These are phyloP conservation scores for Malurus cyaneus DNA, from an alignment of 2,113 vertebrate genomes.

Conservation along the genomic window DNA sequence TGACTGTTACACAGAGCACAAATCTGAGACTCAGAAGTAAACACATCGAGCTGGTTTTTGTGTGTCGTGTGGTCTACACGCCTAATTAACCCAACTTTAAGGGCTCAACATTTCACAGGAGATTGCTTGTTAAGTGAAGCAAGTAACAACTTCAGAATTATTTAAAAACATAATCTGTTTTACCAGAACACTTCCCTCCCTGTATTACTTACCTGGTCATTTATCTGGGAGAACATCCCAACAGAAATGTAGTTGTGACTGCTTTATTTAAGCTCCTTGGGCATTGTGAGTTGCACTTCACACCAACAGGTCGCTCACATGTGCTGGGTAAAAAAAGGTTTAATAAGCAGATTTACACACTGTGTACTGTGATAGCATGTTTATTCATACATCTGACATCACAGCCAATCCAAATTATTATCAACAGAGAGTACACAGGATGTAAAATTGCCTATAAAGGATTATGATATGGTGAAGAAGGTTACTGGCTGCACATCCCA, in stretches of 20 bases:
- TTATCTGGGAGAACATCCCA: neutral
- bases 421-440: neutral
- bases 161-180: neutral
- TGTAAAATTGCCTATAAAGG: conserved; percentile 54
- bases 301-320: neutral
- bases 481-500: neutral
- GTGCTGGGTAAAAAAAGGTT: neutral
- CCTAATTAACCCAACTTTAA: neutral
- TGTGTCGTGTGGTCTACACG: neutral
- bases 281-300: neutral
- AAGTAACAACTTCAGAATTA: neutral
- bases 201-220: neutral
- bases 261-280: neutral
- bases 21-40: neutral
- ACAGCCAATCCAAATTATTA: neutral
- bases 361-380: neutral
- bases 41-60: neutral
- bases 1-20: neutral
- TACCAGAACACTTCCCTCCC: neutral
- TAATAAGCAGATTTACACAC: neutral
- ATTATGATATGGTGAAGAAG: neutral
- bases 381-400: neutral
- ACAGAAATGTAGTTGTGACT: neutral
- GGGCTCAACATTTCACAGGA: neutral
- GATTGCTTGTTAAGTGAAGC: neutral